Evolutionary conservation across 2,888 invertebrate genomes (phyloP), one percentile per base, ranked within the genome.

Genomic region (Plutella xylostella): DNA sequence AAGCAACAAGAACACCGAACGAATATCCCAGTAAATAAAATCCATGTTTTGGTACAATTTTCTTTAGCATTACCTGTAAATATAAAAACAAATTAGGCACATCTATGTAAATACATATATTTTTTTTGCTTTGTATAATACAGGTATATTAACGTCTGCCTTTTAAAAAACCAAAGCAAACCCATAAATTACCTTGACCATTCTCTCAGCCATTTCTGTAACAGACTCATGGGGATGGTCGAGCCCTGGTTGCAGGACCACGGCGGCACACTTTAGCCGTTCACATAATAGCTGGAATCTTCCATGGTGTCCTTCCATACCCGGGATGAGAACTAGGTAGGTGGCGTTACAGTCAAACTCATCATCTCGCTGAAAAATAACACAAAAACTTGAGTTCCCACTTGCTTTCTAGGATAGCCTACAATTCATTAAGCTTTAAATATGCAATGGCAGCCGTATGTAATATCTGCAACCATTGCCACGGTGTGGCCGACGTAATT

Each of bases 11-110:
- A 3, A 51, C 45, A 1, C 53, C 51, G 19, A 43, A 43, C 28
- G 50, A 51, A 28, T 51, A 53, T 1, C 53, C 53, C 21, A 53
- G 22, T 15, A 53, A 25, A 33, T 51, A 48, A 25, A 53, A 53
- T 12, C 30, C 43, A 14, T 48, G 30, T 14, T 40, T 47, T 4
- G 35, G 44, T 30, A 19, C 34, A 15, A 50, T 18, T 43, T 42
- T 50, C 15, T 48, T 33, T 20, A 46, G 28, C 33, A 48, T 41
- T 17, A 48, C 42, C 48, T 45, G 38, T 33, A 25, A 18, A 30
- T 3, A 6, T 14, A 5, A 18, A 30, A 7, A 25, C 14, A 12
- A 9, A 14, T 22, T 39, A 15, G 11, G 7, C 4, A 20, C 12
- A 17, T 34, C 34, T 11, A 34, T 2, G 12, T 14, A 12, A 17